These are phyloP conservation scores for Oreochromis aureus DNA, from an alignment of 2,113 vertebrate genomes.

Conservation along the genomic window DNA sequence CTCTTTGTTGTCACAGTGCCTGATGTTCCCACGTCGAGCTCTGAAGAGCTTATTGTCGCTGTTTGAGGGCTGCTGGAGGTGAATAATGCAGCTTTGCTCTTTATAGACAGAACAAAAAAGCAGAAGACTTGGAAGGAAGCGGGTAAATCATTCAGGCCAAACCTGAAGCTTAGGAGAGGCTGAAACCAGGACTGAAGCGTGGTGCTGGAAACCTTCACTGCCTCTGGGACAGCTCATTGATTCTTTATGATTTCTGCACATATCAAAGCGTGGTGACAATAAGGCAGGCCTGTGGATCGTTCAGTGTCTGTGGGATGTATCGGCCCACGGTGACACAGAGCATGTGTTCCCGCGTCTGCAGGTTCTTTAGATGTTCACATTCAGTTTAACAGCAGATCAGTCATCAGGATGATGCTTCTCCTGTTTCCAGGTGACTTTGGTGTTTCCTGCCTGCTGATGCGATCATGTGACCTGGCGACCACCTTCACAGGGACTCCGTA, in stretches of 20 bases:
- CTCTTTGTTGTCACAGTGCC: neutral
- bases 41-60: rapidly evolving
- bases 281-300: neutral
- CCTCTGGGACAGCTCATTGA: neutral
- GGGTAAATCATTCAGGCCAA: rapidly evolving
- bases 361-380: neutral
- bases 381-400: neutral
- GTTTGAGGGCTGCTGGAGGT: rapidly evolving
- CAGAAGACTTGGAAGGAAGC: neutral
- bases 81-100: neutral
- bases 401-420: neutral
- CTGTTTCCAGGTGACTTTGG: constrained; percentile 82
- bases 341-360: neutral
- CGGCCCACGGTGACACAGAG: neutral
- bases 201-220: neutral
- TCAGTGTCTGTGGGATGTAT: neutral
- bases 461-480: constrained; percentile 84
- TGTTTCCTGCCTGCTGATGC: constrained; percentile 83
- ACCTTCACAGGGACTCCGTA: constrained; percentile 83
- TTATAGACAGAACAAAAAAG: neutral
- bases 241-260: neutral
- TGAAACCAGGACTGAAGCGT: neutral
- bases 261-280: neutral
- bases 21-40: neutral
- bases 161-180: neutral